Conservation (phyloP, 2,113 vertebrate genomes). For the Anas platyrhynchos region DNA sequence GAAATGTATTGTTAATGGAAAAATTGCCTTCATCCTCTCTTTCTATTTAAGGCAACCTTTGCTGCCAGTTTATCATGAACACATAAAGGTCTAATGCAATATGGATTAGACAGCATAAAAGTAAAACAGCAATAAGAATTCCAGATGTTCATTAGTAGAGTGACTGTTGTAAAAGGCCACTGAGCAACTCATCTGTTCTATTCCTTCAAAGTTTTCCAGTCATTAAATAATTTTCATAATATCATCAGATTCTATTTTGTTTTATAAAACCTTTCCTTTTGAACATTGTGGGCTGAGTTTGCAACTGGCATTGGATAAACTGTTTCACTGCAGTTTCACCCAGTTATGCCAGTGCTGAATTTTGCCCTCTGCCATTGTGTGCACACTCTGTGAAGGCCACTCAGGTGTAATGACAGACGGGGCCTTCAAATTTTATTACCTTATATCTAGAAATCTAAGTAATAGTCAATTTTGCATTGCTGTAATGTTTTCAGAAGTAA, state of each 20-base stretch:
- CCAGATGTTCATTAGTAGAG: constrained; percentile 52
- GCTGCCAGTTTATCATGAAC: constrained; percentile 68
- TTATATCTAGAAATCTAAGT: background rate
- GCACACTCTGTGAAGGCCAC: fast-evolving
- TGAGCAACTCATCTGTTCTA: constrained; percentile 6
- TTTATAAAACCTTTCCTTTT: constrained; percentile 14
- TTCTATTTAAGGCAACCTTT: constrained; percentile 70
- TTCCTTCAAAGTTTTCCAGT: background rate
- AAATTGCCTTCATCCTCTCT: constrained; percentile 70
- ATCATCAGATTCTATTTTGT: constrained; percentile 15
- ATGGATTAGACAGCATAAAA: constrained; percentile 25
- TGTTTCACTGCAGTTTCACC: background rate
- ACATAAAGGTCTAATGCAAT: constrained; percentile 63
- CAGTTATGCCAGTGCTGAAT: background rate
- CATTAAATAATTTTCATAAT: constrained; percentile 25
- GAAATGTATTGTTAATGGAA: constrained; percentile 76
- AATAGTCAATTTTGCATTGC: constrained; percentile 13
- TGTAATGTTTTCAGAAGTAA: background rate
- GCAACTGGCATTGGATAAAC: background rate
- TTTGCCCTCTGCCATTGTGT: background rate
- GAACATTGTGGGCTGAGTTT: fast-evolving
- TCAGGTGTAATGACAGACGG: constrained; percentile 30
- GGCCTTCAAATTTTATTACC: background rate
- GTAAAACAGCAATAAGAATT: constrained; percentile 23
- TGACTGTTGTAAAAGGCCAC: constrained; percentile 18